Base-by-base conservation (phyloP, 1,140 invertebrate species). In the Pogonus chalceus region DNA sequence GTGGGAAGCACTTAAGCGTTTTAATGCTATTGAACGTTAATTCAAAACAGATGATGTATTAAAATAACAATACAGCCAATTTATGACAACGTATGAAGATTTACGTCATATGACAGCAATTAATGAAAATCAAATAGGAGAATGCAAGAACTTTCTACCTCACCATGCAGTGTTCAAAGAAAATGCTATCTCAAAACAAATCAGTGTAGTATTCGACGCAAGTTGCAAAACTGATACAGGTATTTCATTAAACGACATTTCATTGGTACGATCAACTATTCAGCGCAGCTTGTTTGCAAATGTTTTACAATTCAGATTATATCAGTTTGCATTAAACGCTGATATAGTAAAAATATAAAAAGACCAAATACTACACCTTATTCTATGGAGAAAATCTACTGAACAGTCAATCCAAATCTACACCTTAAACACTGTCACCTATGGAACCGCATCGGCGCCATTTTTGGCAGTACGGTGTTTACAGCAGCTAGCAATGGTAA, bases 31-130 rank as follows among this genome's bases (percentile, higher is more conserved):
- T 16, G 63, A 68, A 53, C 26, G 58, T 23, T 53, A 56, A 52
- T 49, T 67, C 1, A 14, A 21, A 9, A 21, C 22, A 21, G 39
- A 63, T 31, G 55, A 55, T 0, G 24, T 56, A 2, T 20, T 58
- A 14, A 39, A 60, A 54, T 1, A 53, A 24, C 21, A 59, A 51
- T 69, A 70, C 55, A 14, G 10, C 7, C 37, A 62, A 2, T 69
- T 72, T 46, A 65, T 73, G 55, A 1, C 57, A 1, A 63, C 70
- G 23, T 72, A 71, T 56, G 24, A 60, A 18, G n/a, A 52, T 2
- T 48, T 71, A 12, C 57, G 57, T 2, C 67, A 70, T 49, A 70
- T 73, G 68, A 54, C 56, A 35, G 3, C 46, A 50, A 48, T 59
- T 7, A 2, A 20, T 21, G 0, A 39, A n/a, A 35, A 2, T 37